Conservation (phyloP, 2,888 invertebrate species). For the Quadroppia sp. region DNA sequence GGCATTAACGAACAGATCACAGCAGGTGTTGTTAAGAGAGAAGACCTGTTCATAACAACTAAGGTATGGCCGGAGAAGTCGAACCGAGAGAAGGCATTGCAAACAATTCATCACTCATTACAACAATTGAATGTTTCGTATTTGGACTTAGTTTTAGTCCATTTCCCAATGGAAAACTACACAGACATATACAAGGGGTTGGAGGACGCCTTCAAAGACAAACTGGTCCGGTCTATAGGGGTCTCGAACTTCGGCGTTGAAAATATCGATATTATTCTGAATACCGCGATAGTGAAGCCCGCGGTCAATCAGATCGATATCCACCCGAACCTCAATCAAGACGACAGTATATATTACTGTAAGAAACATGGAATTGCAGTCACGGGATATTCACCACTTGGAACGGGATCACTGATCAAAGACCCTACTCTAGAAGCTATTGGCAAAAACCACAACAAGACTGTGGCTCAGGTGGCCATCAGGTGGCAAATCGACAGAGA, state of each 20-base stretch:
- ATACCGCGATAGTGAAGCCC: slow-evolving; percentile 56
- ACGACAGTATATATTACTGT: slow-evolving; percentile 63
- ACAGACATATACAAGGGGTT: slow-evolving; percentile 30
- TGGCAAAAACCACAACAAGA: slow-evolving; percentile 64
- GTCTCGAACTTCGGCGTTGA: slow-evolving; percentile 74
- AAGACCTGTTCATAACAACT: slow-evolving; percentile 53
- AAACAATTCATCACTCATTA: background rate
- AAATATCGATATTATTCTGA: slow-evolving; percentile 61
- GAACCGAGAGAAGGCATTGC: background rate
- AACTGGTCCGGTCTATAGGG: slow-evolving; percentile 61
- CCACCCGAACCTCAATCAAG: slow-evolving; percentile 65
- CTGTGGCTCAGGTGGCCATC: slow-evolving; percentile 63
- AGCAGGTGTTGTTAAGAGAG: slow-evolving; percentile 50
- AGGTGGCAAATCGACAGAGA: slow-evolving; percentile 65
- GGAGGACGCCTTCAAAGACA: slow-evolving; percentile 52
- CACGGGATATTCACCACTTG: slow-evolving; percentile 74
- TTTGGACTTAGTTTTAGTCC: slow-evolving; percentile 76
- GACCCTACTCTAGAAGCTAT: slow-evolving; percentile 63
- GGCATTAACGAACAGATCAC: slow-evolving; percentile 51
- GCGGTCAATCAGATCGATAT: slow-evolving; percentile 62
- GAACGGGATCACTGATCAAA: slow-evolving; percentile 60
- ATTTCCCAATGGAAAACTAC: slow-evolving; percentile 53
- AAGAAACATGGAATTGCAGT: slow-evolving; percentile 62
- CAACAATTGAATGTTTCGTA: background rate
- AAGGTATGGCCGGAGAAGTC: slow-evolving; percentile 61